Base-by-base conservation (phyloP, 2,797 vertebrate species). In the Anolis apletophallus region DNA sequence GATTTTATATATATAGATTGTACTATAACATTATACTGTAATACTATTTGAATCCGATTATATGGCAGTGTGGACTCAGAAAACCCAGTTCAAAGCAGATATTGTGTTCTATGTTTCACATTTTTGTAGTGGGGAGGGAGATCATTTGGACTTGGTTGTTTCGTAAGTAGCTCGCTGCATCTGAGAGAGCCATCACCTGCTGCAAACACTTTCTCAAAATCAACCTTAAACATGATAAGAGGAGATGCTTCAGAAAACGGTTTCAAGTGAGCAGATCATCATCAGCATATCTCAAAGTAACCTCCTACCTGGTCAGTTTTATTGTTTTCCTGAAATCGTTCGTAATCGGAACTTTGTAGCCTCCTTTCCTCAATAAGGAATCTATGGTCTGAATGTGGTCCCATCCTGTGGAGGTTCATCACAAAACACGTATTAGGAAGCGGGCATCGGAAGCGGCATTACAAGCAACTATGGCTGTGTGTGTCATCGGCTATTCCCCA, bases 351-450 rank as follows among this genome's bases (percentile, higher is more conserved):
- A 99, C 98, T 97, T 99, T 99, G 97, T 99, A 99, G 94, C 99
- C 99, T 98, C 99, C 99, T 98, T 99, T 99, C 97, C 99, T 98
- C 96, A 99, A 95, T 97, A 99, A 99, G 96, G 99, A 99, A 98
- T 99, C 99, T 98, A 99, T 99, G 97, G 99, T 99, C 97, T 99
- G 99, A 98, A 99, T 99, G 96, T 99, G 99, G 99, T 99, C 99
- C 99, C 99, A 99, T 97, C 99, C 99, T 99, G 95, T 71, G 85
- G 77, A 92, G 87, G 96, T 75, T 83, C 4, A 94, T 81, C 88
- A 93, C 5, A 88, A 88, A 94, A 90, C 80, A 83, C 26, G 21
- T 82, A 80, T 68, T 88, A 69, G 6, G 83, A 88, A 50, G 88
- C 0, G 12, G 80, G 59, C 0, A 14, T 12, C 34, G 88, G 71